phyloP scores from a whole-genome alignment of 2,888 invertebrate species.

The Hyposoter didymator region DNA sequence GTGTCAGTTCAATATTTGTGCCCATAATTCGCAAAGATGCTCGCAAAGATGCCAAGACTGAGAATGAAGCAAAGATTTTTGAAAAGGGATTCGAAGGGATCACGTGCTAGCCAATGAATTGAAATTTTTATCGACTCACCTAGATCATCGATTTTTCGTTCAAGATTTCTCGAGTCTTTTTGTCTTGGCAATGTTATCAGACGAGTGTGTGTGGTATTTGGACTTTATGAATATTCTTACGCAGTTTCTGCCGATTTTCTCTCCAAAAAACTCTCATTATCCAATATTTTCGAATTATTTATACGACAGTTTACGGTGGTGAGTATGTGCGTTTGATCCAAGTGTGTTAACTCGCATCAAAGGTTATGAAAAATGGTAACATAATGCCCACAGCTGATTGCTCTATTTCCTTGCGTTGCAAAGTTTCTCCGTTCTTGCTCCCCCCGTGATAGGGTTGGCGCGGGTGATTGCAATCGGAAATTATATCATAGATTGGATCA shows the following conservation, averaged over 20 bases:
- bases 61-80: neutral
- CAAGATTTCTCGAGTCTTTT: neutral
- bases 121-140: neutral
- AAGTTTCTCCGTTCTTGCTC: slow-evolving; percentile 1
- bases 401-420: neutral
- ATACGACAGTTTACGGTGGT: too few relatives aligned
- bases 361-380: neutral
- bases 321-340: too few relatives aligned
- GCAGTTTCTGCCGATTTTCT: too few relatives aligned
- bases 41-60: too few relatives aligned
- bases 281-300: too few relatives aligned
- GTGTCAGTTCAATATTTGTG: neutral
- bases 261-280: too few relatives aligned
- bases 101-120: neutral
- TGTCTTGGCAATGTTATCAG: too few relatives aligned
- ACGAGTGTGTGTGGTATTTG: too few relatives aligned
- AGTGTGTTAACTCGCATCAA: neutral
- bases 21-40: neutral
- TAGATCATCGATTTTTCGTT: neutral
- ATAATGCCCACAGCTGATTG: neutral
- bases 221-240: too few relatives aligned
- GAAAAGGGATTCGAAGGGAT: neutral
- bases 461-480: slow-evolving; percentile 51
- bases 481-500: slow-evolving; percentile 38
- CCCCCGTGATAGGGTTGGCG: neutral